A percentile compares a stretch with the other conserved stretches of the same genome.
Conservation (phyloP, 2,113 vertebrate genomes). For the Cryptotis parvus region DNA sequence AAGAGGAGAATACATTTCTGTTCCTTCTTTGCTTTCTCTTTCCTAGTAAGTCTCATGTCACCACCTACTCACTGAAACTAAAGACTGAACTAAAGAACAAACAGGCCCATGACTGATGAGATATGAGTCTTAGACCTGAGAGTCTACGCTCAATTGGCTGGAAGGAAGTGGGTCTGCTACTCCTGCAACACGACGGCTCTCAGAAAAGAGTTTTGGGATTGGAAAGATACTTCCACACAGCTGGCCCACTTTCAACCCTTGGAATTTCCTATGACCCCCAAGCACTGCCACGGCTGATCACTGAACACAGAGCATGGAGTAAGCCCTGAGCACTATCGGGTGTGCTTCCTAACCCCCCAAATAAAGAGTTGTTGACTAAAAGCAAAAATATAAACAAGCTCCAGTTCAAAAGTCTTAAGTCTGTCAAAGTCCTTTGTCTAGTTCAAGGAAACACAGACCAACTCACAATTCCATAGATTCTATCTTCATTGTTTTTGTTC, state of each 20-base stretch:
- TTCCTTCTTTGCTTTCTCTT: conserved; percentile 29
- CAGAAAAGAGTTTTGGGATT: neutral
- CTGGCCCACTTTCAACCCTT: no score
- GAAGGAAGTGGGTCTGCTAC: neutral
- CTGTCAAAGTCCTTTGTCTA: neutral
- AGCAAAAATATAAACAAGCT: neutral
- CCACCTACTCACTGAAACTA: neutral
- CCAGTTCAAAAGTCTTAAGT: neutral
- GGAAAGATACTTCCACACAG: no score
- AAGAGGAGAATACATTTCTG: neutral
- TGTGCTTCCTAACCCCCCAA: no score
- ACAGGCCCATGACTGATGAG: neutral
- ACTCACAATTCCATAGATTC: neutral
- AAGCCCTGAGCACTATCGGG: no score
- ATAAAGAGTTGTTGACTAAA: neutral
- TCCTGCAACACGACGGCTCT: neutral
- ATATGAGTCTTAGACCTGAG: neutral
- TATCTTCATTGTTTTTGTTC: neutral
- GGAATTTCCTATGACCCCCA: no score
- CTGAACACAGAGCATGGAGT: no score
- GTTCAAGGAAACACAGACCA: neutral
- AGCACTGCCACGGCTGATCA: no score
- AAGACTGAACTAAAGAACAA: neutral
- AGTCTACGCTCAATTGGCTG: neutral
- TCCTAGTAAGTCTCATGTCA: neutral